Evolutionary conservation across 2,888 invertebrate genomes (phyloP), one percentile per base, ranked within the genome.

Genomic region (Aspidiotus rigidus): DNA sequence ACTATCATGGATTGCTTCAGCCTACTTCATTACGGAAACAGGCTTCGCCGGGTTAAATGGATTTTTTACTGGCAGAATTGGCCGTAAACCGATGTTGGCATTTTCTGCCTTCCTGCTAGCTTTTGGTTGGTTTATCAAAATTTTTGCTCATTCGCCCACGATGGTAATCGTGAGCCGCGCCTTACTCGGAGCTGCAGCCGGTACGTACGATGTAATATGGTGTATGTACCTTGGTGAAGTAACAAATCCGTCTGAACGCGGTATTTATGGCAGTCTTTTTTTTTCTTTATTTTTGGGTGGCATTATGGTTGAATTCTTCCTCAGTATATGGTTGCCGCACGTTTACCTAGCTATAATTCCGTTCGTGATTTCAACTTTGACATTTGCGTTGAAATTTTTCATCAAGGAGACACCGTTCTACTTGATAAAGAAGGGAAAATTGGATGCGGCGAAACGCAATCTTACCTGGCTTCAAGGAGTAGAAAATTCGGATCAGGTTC

Each of bases 161-260:
- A 56, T 72, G 2, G 61, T 74, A 10, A 73, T 72, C 53, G 15
- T 69, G 7, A 67, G 71, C 11, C 66, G 74, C 9, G 71, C 73
- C 16, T 44, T 73, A 7, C 72, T 74, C 69, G 74, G 74, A 8
- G 54, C 73, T 11, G 71, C 74, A 6, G 72, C 73, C 72, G 74
- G 74, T 2, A 71, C 72, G 17, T 72, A 72, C 11, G 73, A 73
- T 49, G 73, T 72, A 7, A 71, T 71, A 3, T 72, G 71, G 6
- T 72, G 73, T 9, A 55, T 73, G 39, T 74, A 74, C 62, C 72
- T 74, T 7, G 74, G 72, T 9, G 74, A 74, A 71, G 71, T 73
- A 7, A 66, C 73, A 13, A 70, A 72, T 10, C 67, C 73, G 6
- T 60, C 60, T 13, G 67, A 70, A 39, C 71, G 74, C 8, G 74